A percentile compares a stretch with the other conserved stretches of the same genome.
phyloP scores from a whole-genome alignment of 35 echinoderm and acorn worm species.

The Anneissia japonica region DNA sequence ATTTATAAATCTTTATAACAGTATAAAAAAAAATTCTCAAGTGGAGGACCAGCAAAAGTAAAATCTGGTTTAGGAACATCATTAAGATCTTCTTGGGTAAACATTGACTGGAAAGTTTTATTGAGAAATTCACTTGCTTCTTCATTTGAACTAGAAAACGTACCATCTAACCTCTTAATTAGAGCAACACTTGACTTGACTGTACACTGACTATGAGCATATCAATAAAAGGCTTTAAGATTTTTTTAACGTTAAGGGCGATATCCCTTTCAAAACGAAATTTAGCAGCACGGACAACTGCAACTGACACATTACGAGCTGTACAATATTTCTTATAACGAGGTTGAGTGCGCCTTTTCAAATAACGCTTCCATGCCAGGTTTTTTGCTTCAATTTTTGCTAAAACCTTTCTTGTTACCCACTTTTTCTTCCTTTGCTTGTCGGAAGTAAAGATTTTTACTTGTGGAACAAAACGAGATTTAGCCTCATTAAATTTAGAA shows the following conservation, averaged over 20 bases:
- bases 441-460: background rate
- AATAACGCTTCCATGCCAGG: background rate
- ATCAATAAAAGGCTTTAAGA: background rate
- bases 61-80: background rate
- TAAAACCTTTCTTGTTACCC: background rate
- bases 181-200: background rate
- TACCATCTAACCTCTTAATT: background rate
- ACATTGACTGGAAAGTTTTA: background rate
- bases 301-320: background rate
- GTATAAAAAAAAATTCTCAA: too few relatives aligned
- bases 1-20: too few relatives aligned
- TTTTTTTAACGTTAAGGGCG: background rate
- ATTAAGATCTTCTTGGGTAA: background rate
- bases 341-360: background rate
- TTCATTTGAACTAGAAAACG: background rate
- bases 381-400: background rate
- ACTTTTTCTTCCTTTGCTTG: background rate
- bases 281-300: background rate
- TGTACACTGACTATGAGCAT: background rate
- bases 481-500: background rate
- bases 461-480: background rate
- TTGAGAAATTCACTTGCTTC: background rate
- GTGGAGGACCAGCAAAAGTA: background rate
- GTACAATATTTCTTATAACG: background rate
- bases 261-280: background rate